phyloP scores from a whole-genome alignment of 2,797 vertebrate species.

The Caiman crocodilus region DNA sequence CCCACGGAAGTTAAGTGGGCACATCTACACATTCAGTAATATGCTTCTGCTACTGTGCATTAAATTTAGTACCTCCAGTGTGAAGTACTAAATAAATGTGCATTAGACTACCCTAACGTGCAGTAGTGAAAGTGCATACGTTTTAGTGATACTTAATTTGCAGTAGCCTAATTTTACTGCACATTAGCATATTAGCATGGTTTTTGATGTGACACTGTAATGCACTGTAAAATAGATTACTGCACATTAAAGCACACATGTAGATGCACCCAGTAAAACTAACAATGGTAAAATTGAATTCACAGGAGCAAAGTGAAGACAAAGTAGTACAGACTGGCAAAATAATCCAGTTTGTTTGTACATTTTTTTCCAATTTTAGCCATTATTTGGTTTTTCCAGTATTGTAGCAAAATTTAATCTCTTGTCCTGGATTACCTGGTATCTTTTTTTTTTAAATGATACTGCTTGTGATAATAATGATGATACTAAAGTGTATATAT shows the following conservation, averaged over 20 bases:
- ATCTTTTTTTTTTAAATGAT: background rate
- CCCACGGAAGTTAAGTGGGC: background rate
- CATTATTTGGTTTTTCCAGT: background rate
- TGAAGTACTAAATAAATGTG: no score
- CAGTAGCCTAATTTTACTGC: no score
- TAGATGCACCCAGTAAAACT: background rate
- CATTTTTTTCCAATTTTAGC: background rate
- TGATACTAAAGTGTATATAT: background rate
- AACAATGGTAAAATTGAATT: slow-evolving; percentile 10
- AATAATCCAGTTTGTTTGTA: background rate
- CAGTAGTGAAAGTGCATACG: no score
- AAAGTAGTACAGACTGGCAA: background rate
- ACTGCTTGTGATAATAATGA: background rate
- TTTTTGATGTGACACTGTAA: no score
- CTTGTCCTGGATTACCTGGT: background rate
- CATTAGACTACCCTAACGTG: no score
- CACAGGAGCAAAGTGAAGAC: background rate
- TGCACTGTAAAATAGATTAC: no score
- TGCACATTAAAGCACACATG: no score
- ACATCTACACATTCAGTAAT: no score
- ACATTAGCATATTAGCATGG: no score
- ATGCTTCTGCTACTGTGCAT: no score
- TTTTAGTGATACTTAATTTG: no score
- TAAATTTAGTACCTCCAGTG: no score
- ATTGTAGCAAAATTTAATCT: background rate